A percentile compares a stretch with the other conserved stretches of the same genome.
Evolutionary conservation across 2,113 vertebrate species (phyloP).

Genomic region (Notechis scutatus): DNA sequence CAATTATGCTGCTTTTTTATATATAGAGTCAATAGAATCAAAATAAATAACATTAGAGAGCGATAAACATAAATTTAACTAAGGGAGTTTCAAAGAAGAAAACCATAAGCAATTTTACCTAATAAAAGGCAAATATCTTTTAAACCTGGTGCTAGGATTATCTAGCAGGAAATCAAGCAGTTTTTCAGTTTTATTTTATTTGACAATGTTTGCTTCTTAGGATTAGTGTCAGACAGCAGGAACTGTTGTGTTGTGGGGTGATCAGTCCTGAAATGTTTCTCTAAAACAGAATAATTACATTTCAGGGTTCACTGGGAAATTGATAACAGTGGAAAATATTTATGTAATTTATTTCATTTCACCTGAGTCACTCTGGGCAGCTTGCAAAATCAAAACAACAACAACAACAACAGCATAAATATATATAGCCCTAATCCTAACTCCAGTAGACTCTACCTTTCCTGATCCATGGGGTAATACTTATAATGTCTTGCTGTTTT

Average conservation of each 20-base stretch:
- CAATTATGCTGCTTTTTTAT: background rate
- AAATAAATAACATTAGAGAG: background rate
- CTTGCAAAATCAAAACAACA: background rate
- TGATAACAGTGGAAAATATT: background rate
- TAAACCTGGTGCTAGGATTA: background rate
- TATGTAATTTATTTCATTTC: background rate
- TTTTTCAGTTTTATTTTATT: background rate
- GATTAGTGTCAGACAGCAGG: background rate
- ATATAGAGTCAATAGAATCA: background rate
- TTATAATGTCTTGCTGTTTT: background rate
- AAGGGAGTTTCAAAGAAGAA: background rate
- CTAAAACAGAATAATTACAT: background rate
- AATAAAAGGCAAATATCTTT: background rate
- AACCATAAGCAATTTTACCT: background rate
- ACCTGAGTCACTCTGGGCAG: background rate
- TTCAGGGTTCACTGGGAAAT: background rate
- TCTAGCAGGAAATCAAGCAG: background rate
- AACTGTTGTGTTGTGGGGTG: background rate
- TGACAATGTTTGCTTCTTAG: background rate
- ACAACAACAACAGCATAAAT: background rate
- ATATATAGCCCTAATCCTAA: background rate
- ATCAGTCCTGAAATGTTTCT: background rate
- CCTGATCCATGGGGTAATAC: background rate
- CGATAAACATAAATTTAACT: background rate
- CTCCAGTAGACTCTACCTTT: background rate